A percentile compares a stretch with the other conserved stretches of the same genome.
phyloP scores from a whole-genome alignment of 2,113 vertebrate species.

The Eulemur rufifrons region DNA sequence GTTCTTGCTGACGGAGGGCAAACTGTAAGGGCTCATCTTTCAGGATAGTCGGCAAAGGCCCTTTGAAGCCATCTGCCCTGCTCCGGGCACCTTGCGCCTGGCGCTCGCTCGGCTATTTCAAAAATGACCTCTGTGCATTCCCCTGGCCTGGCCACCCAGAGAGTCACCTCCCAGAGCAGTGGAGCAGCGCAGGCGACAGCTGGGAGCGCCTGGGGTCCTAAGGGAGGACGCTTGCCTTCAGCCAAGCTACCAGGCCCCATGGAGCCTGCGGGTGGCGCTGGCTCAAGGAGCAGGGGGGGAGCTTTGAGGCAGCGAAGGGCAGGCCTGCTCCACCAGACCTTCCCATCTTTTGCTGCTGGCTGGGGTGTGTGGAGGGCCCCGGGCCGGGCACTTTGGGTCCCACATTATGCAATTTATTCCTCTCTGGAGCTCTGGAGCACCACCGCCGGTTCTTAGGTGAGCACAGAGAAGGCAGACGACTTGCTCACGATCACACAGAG shows the following conservation, averaged over 20 bases:
- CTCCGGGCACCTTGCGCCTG: not conserved
- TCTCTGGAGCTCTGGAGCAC: not conserved
- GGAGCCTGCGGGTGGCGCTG: fast-evolving
- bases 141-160: not conserved
- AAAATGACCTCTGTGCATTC: not conserved
- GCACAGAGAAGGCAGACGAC: not conserved
- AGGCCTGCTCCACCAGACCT: not conserved
- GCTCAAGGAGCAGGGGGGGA: not conserved
- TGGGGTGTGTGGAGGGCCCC: fast-evolving
- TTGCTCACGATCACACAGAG: not conserved
- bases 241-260: not conserved
- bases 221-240: not conserved
- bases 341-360: no score
- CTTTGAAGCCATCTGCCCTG: slow-evolving; percentile 13
- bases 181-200: not conserved
- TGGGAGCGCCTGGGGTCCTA: not conserved
- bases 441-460: not conserved
- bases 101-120: slow-evolving; percentile 20
- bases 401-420: not conserved
- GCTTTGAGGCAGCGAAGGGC: not conserved
- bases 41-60: not conserved
- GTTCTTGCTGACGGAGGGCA: not conserved
- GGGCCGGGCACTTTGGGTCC: not conserved
- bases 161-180: not conserved
- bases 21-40: not conserved